phyloP scores from a whole-genome alignment of 1,140 invertebrate species.

The Anastrepha ludens region DNA sequence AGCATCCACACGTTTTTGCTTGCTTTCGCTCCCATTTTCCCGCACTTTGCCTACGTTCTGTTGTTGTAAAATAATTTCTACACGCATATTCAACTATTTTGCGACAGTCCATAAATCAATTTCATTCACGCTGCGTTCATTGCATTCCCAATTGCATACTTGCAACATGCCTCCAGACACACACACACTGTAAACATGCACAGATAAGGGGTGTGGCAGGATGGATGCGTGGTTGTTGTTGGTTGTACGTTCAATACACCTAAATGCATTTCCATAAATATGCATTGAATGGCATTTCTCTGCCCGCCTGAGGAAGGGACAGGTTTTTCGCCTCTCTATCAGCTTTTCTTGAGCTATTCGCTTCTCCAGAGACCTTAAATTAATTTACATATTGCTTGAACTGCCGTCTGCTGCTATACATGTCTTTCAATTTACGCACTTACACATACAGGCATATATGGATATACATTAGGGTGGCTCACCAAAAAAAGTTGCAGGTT shows the following conservation, averaged over 20 bases:
- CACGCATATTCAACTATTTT: constrained; percentile 25
- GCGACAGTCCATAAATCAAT: constrained; percentile 42
- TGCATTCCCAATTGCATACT: constrained; percentile 36
- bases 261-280: constrained; percentile 7
- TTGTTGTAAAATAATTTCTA: constrained; percentile 12
- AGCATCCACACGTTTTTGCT: neutral
- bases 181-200: neutral
- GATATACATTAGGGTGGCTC: neutral
- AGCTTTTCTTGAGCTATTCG: neutral
- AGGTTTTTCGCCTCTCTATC: neutral
- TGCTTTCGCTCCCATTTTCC: no score
- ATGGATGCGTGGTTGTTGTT: neutral
- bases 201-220: neutral
- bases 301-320: neutral
- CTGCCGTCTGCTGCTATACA: neutral
- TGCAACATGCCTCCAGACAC: constrained; percentile 19
- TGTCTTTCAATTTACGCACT: neutral
- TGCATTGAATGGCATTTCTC: neutral
- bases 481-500: no score
- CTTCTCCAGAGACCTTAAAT: neutral
- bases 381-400: neutral
- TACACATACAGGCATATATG: neutral
- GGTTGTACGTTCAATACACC: neutral
- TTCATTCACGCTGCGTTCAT: constrained; percentile 42
- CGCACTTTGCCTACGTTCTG: neutral